Base-by-base conservation (phyloP, 2,113 vertebrate species). In the Ciconia boyciana region DNA sequence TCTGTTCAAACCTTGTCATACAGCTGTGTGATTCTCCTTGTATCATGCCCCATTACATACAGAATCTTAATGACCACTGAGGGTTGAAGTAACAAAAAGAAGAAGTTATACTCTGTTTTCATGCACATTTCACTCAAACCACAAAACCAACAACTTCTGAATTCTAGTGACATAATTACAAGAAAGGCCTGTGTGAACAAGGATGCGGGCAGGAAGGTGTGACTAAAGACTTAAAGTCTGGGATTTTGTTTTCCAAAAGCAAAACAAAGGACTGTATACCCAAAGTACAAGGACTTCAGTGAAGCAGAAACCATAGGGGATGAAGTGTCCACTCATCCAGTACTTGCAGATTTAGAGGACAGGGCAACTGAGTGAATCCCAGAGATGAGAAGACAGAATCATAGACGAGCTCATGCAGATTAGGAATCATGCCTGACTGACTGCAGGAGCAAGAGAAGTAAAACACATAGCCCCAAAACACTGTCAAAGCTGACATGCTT, bases 281-380 rank as follows among this genome's bases (percentile, higher is more conserved):
- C 52, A 34, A 91, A 83, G 24, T 77, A 88, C 78, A 62, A 83
- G 69, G 43, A 88, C 88, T 46, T 36, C 75, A 64, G 49, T 0
- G 78, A 91, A 81, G 95, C 75, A 44, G 70, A 97, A 94, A 90
- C 71, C 93, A 75, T 82, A 25, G 16, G 78, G 75, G 91, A 80
- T 91, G 80, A 92, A 88, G 46, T 25, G 32, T 93, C 93, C 58
- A 11, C 54, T 93, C 89, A 94, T 80, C 58, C 87, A 82, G 82
- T 68, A 88, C 82, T 93, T 95, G 66, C 75, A 78, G 82, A 80
- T 95, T 83, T 80, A 90, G 75, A 83, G 75, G 74, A 93, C 70
- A 62, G 70, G 17, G 36, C 77, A 85, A 57, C 88, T 94, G 68
- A 80, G 49, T 44, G 74, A 93, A 68, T 91, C 58, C 80, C 71